These are phyloP conservation scores for Xenops minutus DNA, from an alignment of 2,797 vertebrate genomes.

Conservation along the genomic window DNA sequence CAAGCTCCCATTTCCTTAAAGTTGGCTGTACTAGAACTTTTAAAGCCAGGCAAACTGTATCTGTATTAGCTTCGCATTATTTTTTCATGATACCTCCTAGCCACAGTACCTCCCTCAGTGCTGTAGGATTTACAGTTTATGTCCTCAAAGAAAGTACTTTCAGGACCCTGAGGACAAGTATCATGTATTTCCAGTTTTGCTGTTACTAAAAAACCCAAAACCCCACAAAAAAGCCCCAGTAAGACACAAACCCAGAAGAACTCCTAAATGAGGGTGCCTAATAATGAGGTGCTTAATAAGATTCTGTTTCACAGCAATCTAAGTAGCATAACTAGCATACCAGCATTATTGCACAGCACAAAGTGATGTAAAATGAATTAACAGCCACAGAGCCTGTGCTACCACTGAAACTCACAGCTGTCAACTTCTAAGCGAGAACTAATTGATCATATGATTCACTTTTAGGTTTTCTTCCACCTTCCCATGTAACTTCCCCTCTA, in stretches of 20 bases:
- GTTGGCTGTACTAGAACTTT: constrained; percentile 35
- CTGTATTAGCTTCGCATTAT: constrained; percentile 64
- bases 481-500: constrained; percentile 19
- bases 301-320: neutral
- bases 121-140: constrained; percentile 64
- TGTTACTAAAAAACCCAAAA: neutral
- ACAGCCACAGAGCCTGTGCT: neutral
- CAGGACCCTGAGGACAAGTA: constrained; percentile 12
- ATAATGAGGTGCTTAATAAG: constrained; percentile 18
- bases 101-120: constrained; percentile 34
- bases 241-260: neutral
- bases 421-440: constrained; percentile 42
- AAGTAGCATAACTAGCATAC: constrained; percentile 36
- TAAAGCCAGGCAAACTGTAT: constrained; percentile 59
- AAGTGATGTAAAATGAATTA: constrained; percentile 12
- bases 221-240: rapidly evolving
- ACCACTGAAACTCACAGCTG: neutral
- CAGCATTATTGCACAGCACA: neutral
- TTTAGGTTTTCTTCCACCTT: constrained; percentile 25
- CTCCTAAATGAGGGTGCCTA: neutral
- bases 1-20: constrained; percentile 41
- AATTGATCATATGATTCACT: constrained; percentile 58
- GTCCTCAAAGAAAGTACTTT: constrained; percentile 35
- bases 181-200: constrained; percentile 27
- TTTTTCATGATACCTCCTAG: constrained; percentile 66